These are phyloP conservation scores for Drosophila neotestacea DNA, from an alignment of 2,888 invertebrate species.

Conservation along the genomic window DNA sequence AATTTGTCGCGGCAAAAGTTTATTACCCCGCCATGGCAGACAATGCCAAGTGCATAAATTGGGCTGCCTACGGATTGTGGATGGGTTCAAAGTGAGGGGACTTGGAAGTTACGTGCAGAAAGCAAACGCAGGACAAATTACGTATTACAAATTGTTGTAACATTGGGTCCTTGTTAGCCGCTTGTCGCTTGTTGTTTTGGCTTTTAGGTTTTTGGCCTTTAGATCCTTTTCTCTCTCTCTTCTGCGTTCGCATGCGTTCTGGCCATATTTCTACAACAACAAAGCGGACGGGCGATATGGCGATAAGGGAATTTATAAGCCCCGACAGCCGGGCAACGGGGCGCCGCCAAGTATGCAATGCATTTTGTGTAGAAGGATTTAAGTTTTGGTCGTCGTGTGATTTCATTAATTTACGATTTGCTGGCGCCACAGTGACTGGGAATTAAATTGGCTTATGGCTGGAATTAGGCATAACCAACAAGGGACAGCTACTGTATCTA, in stretches of 20 bases:
- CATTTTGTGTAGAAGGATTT: slow-evolving; percentile 69
- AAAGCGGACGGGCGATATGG: slow-evolving; percentile 59
- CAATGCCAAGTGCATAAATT: slow-evolving; percentile 78
- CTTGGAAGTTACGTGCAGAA: slow-evolving; percentile 15
- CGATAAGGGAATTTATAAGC: slow-evolving; percentile 77
- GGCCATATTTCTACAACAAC: slow-evolving; percentile 71
- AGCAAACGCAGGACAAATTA: slow-evolving; percentile 65
- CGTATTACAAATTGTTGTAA: slow-evolving; percentile 74
- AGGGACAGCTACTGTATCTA: slow-evolving; percentile 1
- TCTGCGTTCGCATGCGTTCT: slow-evolving; percentile 61
- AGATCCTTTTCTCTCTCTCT: slow-evolving; percentile 14
- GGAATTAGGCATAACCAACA: slow-evolving; percentile 50
- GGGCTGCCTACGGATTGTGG: slow-evolving; percentile 46
- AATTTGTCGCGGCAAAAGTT: slow-evolving; percentile 80
- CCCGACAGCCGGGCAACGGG: slow-evolving; percentile 29
- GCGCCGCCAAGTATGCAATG: slow-evolving; percentile 56
- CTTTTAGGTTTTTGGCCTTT: slow-evolving; percentile 48
- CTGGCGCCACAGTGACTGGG: slow-evolving; percentile 66
- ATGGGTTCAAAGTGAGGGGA: neutral
- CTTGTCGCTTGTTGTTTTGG: slow-evolving; percentile 50
- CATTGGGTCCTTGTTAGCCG: slow-evolving; percentile 48
- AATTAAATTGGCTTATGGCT: slow-evolving; percentile 73
- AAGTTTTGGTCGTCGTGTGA: slow-evolving; percentile 63
- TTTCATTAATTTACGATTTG: slow-evolving; percentile 77
- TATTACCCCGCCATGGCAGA: slow-evolving; percentile 73